Evolutionary conservation across 2,113 vertebrate genomes (phyloP).

Genomic region (Petrocephalus microphthalmus): DNA sequence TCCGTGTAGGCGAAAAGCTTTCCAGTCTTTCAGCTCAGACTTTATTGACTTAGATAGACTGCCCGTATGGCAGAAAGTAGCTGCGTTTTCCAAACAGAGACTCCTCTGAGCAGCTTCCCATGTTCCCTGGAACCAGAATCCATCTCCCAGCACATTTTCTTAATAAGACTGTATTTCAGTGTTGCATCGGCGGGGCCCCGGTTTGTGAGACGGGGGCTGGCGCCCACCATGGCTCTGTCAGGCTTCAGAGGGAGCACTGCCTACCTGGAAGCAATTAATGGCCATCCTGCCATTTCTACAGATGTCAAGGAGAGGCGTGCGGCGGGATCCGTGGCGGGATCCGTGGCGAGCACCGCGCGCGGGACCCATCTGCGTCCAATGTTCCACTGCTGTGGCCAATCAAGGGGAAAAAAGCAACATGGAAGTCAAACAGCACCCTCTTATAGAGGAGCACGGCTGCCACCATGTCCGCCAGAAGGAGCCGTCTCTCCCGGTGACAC

Average conservation of each 20-base stretch:
- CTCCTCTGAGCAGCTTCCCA: neutral
- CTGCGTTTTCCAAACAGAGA: neutral
- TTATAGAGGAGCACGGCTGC: neutral
- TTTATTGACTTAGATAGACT: constrained; percentile 3
- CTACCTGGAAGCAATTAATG: constrained; percentile 18
- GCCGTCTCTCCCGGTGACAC: neutral
- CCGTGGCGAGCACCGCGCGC: neutral
- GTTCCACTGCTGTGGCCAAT: neutral
- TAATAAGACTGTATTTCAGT: constrained; percentile 5
- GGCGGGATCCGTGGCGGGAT: too few species aligned
- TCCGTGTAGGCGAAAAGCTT: neutral
- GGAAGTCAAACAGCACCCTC: neutral
- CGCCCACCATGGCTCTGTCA: neutral
- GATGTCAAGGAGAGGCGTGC: neutral
- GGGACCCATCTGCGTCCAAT: neutral
- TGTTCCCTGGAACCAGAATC: neutral
- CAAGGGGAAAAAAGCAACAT: neutral
- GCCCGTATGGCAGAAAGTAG: neutral
- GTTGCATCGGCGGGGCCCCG: neutral
- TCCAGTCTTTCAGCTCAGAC: neutral
- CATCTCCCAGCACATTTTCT: neutral
- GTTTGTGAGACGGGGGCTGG: neutral
- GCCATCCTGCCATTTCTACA: neutral
- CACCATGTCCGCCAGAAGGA: neutral
- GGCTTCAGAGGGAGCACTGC: neutral